Percentiles rank a stretch among this genome's conserved stretches.
Evolutionary conservation across 2,113 vertebrate genomes (phyloP).

Genomic region (Oreochromis spilurus): DNA sequence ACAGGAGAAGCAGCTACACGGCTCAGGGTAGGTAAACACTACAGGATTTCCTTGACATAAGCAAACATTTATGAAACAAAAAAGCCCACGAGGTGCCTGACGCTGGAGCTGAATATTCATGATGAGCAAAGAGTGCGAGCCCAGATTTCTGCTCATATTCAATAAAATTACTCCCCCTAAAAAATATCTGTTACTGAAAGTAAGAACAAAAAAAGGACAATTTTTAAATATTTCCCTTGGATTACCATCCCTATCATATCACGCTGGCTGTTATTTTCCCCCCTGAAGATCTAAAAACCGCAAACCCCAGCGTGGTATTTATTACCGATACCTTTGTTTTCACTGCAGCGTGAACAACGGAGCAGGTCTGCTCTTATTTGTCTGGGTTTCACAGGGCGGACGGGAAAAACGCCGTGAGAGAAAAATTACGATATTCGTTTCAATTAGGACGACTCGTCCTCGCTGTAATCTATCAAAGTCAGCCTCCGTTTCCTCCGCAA

Average conservation of each 20-base stretch:
- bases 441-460: conserved; percentile 43
- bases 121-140: neutral
- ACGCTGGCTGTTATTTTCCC: conserved; percentile 5
- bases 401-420: conserved; percentile 33
- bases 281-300: neutral
- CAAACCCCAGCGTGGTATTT: conserved; percentile 12
- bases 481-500: conserved; percentile 13
- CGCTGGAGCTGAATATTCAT: neutral
- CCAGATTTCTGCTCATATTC: neutral
- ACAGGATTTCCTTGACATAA: conserved; percentile 16
- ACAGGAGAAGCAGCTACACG: neutral
- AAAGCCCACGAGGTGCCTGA: neutral
- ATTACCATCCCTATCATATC: neutral
- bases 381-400: conserved; percentile 34
- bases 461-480: conserved; percentile 53
- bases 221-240: conserved; percentile 35
- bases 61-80: conserved; percentile 4
- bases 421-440: conserved; percentile 59
- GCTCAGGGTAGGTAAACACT: conserved; percentile 45
- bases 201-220: neutral
- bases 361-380: conserved; percentile 18
- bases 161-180: neutral
- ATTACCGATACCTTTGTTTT: conserved; percentile 24
- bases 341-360: conserved; percentile 11
- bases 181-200: neutral